These are phyloP conservation scores for Caerostris darwini DNA, from an alignment of 1,140 invertebrate species.

Conservation along the genomic window DNA sequence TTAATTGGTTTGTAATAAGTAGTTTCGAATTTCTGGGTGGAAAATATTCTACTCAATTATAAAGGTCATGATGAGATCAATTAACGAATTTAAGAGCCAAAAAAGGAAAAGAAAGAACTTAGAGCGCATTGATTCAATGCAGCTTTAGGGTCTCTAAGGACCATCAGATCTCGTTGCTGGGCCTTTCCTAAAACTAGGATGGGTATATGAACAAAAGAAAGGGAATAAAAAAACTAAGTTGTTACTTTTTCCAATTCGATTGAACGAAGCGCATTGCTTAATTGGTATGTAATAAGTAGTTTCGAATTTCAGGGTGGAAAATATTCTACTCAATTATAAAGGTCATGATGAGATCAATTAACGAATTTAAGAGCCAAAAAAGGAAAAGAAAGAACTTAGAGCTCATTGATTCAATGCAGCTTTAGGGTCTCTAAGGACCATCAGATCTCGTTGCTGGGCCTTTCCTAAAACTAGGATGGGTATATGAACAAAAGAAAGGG, in stretches of 20 bases:
- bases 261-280: neutral
- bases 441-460: neutral
- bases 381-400: too few relatives aligned
- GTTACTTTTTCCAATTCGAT: neutral
- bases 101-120: slow-evolving; percentile 4
- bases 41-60: neutral
- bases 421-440: slow-evolving; percentile 6
- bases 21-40: too few relatives aligned
- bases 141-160: slow-evolving; percentile 2
- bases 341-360: too few relatives aligned
- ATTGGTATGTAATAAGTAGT: neutral
- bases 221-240: neutral
- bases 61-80: neutral
- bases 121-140: neutral
- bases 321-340: too few relatives aligned
- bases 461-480: neutral
- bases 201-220: neutral
- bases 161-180: neutral
- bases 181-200: neutral
- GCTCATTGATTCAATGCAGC: neutral
- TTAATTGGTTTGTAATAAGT: neutral
- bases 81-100: slow-evolving; percentile 9
- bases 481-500: neutral
- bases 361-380: too few relatives aligned
- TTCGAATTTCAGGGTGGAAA: too few relatives aligned